phyloP scores from a whole-genome alignment of 2,888 invertebrate genomes.

The Chymomyza amoena region DNA sequence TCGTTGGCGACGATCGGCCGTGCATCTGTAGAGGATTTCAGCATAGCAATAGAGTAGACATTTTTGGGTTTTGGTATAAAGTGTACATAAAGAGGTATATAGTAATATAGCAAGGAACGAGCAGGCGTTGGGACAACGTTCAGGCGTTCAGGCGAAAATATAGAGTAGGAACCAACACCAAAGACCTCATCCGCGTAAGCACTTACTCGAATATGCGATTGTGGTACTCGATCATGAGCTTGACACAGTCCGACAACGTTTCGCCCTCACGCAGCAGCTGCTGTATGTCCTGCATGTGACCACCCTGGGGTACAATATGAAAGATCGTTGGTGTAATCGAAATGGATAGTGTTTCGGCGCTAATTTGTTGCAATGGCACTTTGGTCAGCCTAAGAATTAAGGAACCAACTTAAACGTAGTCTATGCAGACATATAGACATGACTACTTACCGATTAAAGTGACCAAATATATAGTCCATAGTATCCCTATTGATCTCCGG shows the following conservation, averaged over 20 bases:
- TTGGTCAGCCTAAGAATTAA: conserved; percentile 68
- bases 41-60: conserved; percentile 13
- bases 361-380: conserved; percentile 75
- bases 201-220: conserved; percentile 77
- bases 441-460: conserved; percentile 72
- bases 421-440: background rate
- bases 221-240: conserved; percentile 76
- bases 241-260: conserved; percentile 73
- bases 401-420: background rate
- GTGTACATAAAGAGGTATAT: background rate
- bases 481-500: conserved; percentile 77
- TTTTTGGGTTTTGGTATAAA: background rate
- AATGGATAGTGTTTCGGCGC: conserved; percentile 75
- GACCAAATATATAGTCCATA: conserved; percentile 74
- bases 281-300: conserved; percentile 71
- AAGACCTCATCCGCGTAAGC: conserved; percentile 31
- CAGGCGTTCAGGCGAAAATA: background rate
- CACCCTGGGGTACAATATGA: conserved; percentile 71
- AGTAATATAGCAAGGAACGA: conserved; percentile 5
- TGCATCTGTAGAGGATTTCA: conserved; percentile 57
- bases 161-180: conserved; percentile 20
- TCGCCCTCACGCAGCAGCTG: conserved; percentile 72
- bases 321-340: conserved; percentile 77
- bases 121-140: conserved; percentile 3
- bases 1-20: conserved; percentile 62